Evolutionary conservation across 2,113 vertebrate species (phyloP).

Genomic region (Mustela lutreola): DNA sequence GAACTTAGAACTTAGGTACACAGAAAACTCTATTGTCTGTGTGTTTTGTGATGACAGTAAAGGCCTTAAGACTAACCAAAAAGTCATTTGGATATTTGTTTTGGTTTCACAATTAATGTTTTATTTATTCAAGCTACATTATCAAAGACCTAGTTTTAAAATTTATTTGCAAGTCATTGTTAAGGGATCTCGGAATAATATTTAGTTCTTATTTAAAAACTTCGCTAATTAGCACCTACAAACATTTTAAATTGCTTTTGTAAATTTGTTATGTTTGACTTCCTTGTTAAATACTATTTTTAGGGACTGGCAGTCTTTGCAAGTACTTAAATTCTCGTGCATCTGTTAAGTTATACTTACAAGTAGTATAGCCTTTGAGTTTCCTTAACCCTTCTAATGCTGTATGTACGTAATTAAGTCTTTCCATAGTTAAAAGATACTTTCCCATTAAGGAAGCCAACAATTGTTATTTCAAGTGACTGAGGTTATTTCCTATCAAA

Average conservation of each 20-base stretch:
- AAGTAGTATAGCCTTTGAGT: not conserved
- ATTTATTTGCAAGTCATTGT: not conserved
- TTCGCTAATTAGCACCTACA: not conserved
- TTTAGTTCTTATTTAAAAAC: conserved; percentile 32
- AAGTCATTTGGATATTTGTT: not conserved
- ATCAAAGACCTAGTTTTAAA: not conserved
- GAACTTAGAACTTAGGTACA: not conserved
- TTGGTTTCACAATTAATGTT: conserved; percentile 42
- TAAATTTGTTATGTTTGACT: not conserved
- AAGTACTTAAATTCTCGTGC: not conserved
- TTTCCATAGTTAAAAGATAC: not conserved
- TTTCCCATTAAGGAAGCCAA: conserved; percentile 14
- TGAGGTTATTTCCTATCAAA: not conserved
- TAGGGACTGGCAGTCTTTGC: not conserved
- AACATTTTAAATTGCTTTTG: not conserved
- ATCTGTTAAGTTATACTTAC: not conserved
- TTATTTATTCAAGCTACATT: conserved; percentile 8
- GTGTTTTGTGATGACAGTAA: not conserved
- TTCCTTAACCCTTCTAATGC: conserved; percentile 18
- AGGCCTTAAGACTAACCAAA: not conserved
- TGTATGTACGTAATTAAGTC: not conserved
- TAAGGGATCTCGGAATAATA: not conserved
- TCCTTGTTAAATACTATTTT: not conserved
- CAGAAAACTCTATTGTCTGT: not conserved
- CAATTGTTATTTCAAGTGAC: not conserved